Percentiles rank a stretch among this genome's conserved stretches.
phyloP scores from a whole-genome alignment of 2,113 vertebrate species.

The Xiphias gladius region DNA sequence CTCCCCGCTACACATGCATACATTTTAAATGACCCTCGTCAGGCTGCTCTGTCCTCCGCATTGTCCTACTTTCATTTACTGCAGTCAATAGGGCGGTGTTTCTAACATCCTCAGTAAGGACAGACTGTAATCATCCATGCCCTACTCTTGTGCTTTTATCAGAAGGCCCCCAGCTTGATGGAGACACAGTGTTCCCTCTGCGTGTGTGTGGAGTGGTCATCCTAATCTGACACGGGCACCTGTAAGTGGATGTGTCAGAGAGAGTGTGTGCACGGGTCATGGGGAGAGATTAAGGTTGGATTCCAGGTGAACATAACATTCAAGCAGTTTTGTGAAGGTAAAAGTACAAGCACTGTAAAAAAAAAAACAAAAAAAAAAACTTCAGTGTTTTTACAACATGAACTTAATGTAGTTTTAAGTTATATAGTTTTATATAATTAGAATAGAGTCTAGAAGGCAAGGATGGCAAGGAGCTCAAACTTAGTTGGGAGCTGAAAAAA shows the following conservation, averaged over 20 bases:
- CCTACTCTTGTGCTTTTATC: constrained; percentile 25
- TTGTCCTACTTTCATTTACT: constrained; percentile 49
- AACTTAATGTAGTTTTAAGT: background rate
- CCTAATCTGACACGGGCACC: constrained; percentile 1
- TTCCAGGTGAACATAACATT: background rate
- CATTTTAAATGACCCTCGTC: constrained; percentile 56
- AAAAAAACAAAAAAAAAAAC: background rate
- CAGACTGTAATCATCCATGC: constrained; percentile 7
- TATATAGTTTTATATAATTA: background rate
- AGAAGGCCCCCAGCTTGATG: constrained; percentile 3
- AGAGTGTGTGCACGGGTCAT: background rate
- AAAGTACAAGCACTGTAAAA: background rate
- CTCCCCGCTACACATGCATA: background rate
- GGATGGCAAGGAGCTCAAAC: background rate
- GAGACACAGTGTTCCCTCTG: constrained; percentile 37
- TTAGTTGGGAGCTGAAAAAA: no score
- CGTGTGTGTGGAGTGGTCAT: background rate
- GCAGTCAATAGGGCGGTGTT: constrained; percentile 18
- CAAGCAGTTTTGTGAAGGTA: background rate
- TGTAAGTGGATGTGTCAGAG: background rate
- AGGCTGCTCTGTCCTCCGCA: constrained; percentile 50
- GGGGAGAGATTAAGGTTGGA: background rate
- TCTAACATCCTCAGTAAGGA: constrained; percentile 21
- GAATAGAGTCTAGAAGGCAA: background rate
- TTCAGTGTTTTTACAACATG: background rate